These are phyloP conservation scores for Graphium colonna DNA, from an alignment of 2,888 invertebrate species.

Conservation along the genomic window DNA sequence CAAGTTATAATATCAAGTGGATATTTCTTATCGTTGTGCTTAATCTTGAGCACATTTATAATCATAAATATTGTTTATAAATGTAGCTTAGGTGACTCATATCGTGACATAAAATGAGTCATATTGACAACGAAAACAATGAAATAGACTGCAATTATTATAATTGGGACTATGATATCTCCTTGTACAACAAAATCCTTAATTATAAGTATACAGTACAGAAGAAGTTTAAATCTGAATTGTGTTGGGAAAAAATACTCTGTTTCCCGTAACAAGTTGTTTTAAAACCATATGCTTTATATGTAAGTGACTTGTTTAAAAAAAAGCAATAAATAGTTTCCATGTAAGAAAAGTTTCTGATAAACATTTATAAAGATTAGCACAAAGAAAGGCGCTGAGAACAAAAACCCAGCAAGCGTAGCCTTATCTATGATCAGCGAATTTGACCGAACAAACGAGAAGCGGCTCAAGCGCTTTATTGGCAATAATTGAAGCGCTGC, in stretches of 20 bases:
- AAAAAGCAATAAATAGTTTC: background rate
- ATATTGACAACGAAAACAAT: background rate
- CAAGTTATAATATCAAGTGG: background rate
- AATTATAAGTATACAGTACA: background rate
- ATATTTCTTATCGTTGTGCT: background rate
- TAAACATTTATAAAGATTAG: too few species aligned
- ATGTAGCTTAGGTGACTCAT: background rate
- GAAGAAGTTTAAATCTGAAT: background rate
- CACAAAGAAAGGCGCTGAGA: too few species aligned
- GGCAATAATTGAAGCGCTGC: background rate
- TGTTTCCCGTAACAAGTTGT: background rate
- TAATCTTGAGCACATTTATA: background rate
- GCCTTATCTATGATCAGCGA: constrained; percentile 1
- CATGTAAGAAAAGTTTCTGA: too few species aligned
- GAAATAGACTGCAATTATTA: background rate
- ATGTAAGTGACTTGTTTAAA: background rate
- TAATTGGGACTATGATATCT: background rate
- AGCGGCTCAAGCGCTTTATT: background rate
- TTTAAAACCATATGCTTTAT: background rate
- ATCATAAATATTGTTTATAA: background rate
- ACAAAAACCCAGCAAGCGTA: background rate
- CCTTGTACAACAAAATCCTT: background rate
- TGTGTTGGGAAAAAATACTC: background rate
- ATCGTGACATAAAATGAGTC: too few species aligned
- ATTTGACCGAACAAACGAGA: background rate